Evolutionary conservation across 64 coral and sea anemone species (phyloP).

Genomic region (Pachyseris speciosa): DNA sequence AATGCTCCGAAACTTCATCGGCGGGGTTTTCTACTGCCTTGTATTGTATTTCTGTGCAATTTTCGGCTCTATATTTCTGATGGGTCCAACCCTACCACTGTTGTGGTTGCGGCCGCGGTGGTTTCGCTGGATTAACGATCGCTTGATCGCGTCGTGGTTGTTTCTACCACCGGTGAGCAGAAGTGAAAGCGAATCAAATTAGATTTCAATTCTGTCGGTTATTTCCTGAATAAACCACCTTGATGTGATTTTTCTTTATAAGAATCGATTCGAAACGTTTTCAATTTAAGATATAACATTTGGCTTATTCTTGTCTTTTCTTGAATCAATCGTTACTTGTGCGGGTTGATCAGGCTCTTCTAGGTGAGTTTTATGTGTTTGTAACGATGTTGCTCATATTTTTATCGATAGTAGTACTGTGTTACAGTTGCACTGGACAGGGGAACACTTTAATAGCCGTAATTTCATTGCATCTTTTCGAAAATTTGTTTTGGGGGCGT

Average conservation of each 20-base stretch:
- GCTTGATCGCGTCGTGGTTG: constrained; percentile 42
- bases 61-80: constrained; percentile 73
- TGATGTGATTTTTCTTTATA: background rate
- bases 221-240: background rate
- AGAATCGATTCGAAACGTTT: background rate
- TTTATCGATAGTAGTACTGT: background rate
- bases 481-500: too few species aligned
- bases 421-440: too few species aligned
- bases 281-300: background rate
- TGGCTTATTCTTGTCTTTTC: background rate
- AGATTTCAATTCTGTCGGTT: background rate
- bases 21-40: constrained; percentile 53
- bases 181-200: background rate
- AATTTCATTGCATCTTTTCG: too few species aligned
- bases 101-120: constrained; percentile 50
- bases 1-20: constrained; percentile 74
- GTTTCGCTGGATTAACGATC: constrained; percentile 75
- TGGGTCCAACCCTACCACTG: constrained; percentile 65
- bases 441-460: too few species aligned
- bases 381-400: background rate
- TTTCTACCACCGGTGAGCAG: constrained; percentile 69
- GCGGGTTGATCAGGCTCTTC: constrained; percentile 11
- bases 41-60: constrained; percentile 55
- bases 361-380: constrained; percentile 23
- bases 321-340: background rate